phyloP scores from a whole-genome alignment of 2,888 invertebrate species.

The Acrobasis repandana region DNA sequence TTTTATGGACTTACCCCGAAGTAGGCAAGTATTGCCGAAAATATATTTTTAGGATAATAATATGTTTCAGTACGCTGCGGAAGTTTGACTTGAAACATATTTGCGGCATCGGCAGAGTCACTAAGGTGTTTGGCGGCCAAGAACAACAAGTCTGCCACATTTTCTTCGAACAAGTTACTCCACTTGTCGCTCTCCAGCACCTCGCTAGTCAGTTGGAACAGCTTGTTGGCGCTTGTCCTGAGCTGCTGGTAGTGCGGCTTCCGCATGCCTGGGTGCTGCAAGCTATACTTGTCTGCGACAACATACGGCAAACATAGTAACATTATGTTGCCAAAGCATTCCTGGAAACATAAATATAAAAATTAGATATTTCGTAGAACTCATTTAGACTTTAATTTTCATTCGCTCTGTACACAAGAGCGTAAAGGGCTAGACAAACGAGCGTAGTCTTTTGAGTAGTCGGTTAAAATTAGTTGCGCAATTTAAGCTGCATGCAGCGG shows the following conservation, averaged over 20 bases:
- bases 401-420: no score
- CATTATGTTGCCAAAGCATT: conserved; percentile 63
- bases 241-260: conserved; percentile 39
- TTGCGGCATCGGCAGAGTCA: conserved; percentile 57
- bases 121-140: conserved; percentile 55
- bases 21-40: conserved; percentile 65
- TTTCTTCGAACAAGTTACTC: conserved; percentile 64
- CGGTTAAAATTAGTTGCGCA: no score
- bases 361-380: no score
- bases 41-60: conserved; percentile 61
- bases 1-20: conserved; percentile 61
- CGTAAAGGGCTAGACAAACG: no score
- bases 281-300: conserved; percentile 58
- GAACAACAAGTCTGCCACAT: conserved; percentile 65
- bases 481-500: no score
- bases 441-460: no score
- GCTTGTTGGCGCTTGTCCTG: conserved; percentile 47
- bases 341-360: conserved; percentile 48
- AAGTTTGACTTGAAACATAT: conserved; percentile 49
- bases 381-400: no score
- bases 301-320: conserved; percentile 66
- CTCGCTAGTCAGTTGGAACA: conserved; percentile 58
- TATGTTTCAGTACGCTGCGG: conserved; percentile 58
- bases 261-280: conserved; percentile 43
- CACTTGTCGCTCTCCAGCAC: conserved; percentile 60